phyloP scores from a whole-genome alignment of 2,113 vertebrate species.

The Limnothrissa miodon region DNA sequence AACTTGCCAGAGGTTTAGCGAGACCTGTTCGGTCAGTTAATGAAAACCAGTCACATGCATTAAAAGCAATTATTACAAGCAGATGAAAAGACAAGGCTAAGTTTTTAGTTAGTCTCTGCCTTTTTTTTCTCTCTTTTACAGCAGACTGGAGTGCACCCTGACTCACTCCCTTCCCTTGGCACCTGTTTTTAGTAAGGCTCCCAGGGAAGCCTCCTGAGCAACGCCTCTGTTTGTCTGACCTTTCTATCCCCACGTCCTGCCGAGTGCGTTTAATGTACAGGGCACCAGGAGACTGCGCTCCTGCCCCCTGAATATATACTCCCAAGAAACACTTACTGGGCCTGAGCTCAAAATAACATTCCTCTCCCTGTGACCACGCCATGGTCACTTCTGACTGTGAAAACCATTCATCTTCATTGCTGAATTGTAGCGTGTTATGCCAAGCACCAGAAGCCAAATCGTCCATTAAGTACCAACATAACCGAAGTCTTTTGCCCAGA shows the following conservation, averaged over 20 bases:
- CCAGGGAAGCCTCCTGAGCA: background rate
- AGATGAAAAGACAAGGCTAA: constrained; percentile 17
- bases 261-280: background rate
- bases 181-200: constrained; percentile 24
- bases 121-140: constrained; percentile 10
- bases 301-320: background rate
- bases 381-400: background rate
- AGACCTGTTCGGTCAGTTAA: constrained; percentile 34
- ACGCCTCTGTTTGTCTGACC: constrained; percentile 21
- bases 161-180: background rate
- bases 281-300: background rate
- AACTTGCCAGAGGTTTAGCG: constrained; percentile 42
- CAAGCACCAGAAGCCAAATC: background rate
- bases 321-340: background rate
- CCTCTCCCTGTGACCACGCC: background rate
- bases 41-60: constrained; percentile 8
- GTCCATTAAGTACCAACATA: background rate
- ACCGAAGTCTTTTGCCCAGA: background rate
- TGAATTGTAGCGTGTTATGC: background rate
- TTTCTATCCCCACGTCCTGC: background rate
- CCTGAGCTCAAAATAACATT: constrained; percentile 3
- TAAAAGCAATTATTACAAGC: constrained; percentile 18
- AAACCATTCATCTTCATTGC: background rate
- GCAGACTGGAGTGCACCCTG: background rate
- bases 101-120: background rate